These are phyloP conservation scores for Monochamus alternatus DNA, from an alignment of 2,888 invertebrate species.

Conservation along the genomic window DNA sequence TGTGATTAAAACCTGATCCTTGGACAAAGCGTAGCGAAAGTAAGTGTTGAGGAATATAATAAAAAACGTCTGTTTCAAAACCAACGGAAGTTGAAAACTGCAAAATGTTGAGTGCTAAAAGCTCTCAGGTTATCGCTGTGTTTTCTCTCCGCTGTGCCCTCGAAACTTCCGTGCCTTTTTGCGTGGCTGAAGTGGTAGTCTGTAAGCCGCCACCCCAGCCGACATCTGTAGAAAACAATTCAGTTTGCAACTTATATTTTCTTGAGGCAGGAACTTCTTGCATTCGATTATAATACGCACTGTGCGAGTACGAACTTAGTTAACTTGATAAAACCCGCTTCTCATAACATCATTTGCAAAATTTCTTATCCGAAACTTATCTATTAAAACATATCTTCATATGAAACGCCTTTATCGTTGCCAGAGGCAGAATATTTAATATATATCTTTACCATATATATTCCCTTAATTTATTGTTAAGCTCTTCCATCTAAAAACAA, in stretches of 20 bases:
- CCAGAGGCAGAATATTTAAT: too few species aligned
- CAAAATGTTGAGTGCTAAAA: slow-evolving; percentile 2
- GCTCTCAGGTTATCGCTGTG: background rate
- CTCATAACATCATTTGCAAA: too few species aligned
- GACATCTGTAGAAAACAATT: slow-evolving; percentile 33
- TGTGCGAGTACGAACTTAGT: background rate
- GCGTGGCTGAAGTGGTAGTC: slow-evolving; percentile 10
- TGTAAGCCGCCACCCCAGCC: background rate
- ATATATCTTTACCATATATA: too few species aligned
- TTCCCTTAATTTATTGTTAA: too few species aligned
- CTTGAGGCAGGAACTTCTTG: background rate
- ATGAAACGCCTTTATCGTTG: too few species aligned
- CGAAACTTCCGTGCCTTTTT: slow-evolving; percentile 14
- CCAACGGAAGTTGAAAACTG: background rate
- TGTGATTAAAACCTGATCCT: too few species aligned
- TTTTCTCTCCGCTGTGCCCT: background rate
- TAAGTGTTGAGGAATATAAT: too few species aligned
- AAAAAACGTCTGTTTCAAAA: background rate
- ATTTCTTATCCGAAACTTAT: too few species aligned
- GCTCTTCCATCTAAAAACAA: too few species aligned
- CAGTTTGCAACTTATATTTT: slow-evolving; percentile 20
- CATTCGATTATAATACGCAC: slow-evolving; percentile 10
- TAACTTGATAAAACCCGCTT: too few species aligned
- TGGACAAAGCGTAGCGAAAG: too few species aligned
- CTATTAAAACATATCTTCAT: too few species aligned